Conservation (phyloP, 2,888 invertebrate genomes). For the Ypsolopha scabrella region DNA sequence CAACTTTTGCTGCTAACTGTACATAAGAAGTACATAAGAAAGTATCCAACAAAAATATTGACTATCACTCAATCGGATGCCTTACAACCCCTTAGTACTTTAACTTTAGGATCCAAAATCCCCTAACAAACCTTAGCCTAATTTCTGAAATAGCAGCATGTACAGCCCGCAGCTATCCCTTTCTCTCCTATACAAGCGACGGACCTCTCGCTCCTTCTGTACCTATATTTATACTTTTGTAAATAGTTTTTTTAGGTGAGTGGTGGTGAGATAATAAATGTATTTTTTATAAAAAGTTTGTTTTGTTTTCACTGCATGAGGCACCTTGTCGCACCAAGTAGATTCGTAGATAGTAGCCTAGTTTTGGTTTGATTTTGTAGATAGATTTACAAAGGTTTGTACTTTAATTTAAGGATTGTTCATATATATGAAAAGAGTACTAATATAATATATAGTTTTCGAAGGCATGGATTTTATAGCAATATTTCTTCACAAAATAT, state of each 20-base stretch:
- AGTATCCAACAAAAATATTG: too few relatives aligned
- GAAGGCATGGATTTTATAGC: too few relatives aligned
- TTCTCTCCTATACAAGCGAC: constrained; percentile 7
- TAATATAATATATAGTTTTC: too few relatives aligned
- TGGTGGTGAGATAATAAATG: constrained; percentile 56
- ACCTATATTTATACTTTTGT: constrained; percentile 55
- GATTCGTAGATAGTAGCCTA: constrained; percentile 5
- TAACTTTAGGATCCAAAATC: too few relatives aligned
- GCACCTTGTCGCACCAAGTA: background rate
- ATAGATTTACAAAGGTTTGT: background rate
- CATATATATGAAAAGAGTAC: too few relatives aligned
- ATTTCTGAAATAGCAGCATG: constrained; percentile 21
- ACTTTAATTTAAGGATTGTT: background rate
- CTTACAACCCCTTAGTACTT: too few relatives aligned
- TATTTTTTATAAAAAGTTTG: constrained; percentile 14
- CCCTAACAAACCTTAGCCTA: too few relatives aligned
- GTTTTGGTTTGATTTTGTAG: background rate
- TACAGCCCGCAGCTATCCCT: constrained; percentile 38
- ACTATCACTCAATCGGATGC: too few relatives aligned
- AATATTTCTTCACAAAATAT: too few relatives aligned
- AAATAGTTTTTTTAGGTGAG: constrained; percentile 58
- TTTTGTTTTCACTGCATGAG: constrained; percentile 1
- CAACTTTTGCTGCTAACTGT: too few relatives aligned
- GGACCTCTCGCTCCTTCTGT: constrained; percentile 11
- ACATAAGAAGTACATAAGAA: too few relatives aligned